Evolutionary conservation across 2,797 vertebrate genomes (phyloP).

Genomic region (Numenius phaeopus): DNA sequence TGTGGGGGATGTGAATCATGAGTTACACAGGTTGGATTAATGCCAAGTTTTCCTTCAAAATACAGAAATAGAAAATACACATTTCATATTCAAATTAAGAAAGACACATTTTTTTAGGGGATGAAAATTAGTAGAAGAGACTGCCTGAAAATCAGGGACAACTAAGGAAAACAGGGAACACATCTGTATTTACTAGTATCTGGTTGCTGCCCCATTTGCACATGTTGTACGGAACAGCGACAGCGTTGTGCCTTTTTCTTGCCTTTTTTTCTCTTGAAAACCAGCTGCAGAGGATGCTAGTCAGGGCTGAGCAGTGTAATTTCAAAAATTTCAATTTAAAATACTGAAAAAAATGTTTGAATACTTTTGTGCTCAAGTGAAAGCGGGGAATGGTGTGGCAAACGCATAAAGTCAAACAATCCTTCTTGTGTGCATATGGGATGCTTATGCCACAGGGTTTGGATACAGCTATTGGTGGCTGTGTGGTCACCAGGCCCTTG

Average conservation of each 20-base stretch:
- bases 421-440: too few species aligned
- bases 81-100: neutral
- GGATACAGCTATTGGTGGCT: neutral
- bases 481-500: neutral
- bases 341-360: neutral
- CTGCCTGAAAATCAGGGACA: neutral
- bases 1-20: neutral
- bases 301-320: neutral
- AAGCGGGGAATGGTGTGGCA: neutral
- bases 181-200: neutral
- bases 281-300: neutral
- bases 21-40: neutral
- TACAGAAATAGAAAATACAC: neutral
- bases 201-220: neutral
- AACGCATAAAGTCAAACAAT: accelerated
- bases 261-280: neutral
- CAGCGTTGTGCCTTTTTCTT: too few species aligned
- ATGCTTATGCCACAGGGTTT: neutral
- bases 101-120: neutral
- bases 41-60: neutral
- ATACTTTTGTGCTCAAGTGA: neutral
- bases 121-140: neutral
- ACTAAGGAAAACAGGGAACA: neutral
- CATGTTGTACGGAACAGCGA: accelerated
- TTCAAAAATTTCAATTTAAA: neutral